Conservation (phyloP, 2,888 invertebrate species). For the Orchesellides sinensis region DNA sequence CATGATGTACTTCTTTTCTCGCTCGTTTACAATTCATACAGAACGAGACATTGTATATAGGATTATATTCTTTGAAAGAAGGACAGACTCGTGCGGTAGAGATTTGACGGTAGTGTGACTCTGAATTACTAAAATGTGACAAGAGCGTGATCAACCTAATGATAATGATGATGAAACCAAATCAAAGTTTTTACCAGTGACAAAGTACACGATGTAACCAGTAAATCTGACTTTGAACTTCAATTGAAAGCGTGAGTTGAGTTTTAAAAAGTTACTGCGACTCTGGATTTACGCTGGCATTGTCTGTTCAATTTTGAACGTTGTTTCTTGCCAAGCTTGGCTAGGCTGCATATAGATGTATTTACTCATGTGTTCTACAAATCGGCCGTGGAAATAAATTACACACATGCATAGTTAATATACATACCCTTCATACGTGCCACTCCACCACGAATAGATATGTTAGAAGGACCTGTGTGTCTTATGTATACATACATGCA, state of each 20-base stretch:
- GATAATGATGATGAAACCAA: constrained; percentile 42
- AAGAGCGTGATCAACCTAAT: constrained; percentile 62
- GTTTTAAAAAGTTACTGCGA: constrained; percentile 40
- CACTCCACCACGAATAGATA: too few relatives aligned
- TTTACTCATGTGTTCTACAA: too few relatives aligned
- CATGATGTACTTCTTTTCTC: constrained; percentile 28
- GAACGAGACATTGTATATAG: not conserved
- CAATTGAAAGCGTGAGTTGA: constrained; percentile 47
- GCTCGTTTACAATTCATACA: constrained; percentile 23
- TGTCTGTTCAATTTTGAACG: not conserved
- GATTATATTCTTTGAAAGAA: constrained; percentile 35
- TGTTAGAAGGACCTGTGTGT: too few relatives aligned
- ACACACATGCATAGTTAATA: too few relatives aligned
- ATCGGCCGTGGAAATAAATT: too few relatives aligned
- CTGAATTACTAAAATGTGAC: constrained; percentile 60
- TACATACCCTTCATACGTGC: too few relatives aligned
- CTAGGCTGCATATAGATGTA: too few relatives aligned
- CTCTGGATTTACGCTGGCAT: not conserved
- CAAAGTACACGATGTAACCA: not conserved
- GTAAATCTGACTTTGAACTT: constrained; percentile 39
- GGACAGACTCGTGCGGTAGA: constrained; percentile 53
- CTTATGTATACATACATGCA: too few relatives aligned
- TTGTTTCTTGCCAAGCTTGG: not conserved
- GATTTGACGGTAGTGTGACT: constrained; percentile 63
- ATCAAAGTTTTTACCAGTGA: constrained; percentile 36